phyloP scores from a whole-genome alignment of 2,797 vertebrate species.

The Trachurus trachurus region DNA sequence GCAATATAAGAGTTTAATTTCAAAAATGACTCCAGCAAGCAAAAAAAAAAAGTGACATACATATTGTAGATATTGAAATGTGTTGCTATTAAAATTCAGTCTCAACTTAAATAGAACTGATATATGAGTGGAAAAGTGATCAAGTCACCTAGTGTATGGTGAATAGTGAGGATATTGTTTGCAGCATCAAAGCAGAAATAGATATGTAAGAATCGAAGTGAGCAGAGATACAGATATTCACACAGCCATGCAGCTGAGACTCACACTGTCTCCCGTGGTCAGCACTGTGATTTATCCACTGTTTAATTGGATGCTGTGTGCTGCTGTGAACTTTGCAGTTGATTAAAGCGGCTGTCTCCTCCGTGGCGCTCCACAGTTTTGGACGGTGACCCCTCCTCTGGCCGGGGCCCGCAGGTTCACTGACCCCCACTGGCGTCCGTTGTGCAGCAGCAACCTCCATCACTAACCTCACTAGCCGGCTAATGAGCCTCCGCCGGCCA shows the following conservation, averaged over 20 bases:
- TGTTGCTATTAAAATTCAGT: too few relatives aligned
- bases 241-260: constrained; percentile 8
- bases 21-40: too few relatives aligned
- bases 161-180: too few relatives aligned
- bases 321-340: constrained; percentile 67
- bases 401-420: constrained; percentile 48
- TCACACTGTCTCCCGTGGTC: constrained; percentile 37
- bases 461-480: constrained; percentile 50
- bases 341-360: constrained; percentile 71
- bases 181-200: neutral
- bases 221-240: neutral
- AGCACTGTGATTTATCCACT: constrained; percentile 65
- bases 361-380: constrained; percentile 47
- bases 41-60: too few relatives aligned
- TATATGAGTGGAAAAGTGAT: too few relatives aligned
- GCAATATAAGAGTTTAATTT: too few relatives aligned
- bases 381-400: constrained; percentile 62
- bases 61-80: too few relatives aligned
- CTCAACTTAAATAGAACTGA: too few relatives aligned
- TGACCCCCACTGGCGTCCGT: constrained; percentile 51
- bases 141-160: too few relatives aligned
- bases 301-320: constrained; percentile 72
- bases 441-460: constrained; percentile 52
- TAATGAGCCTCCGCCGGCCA: constrained; percentile 72
- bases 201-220: neutral